Percentiles rank a stretch among this genome's conserved stretches.
These are phyloP conservation scores for Grantiella picta DNA, from an alignment of 2,113 vertebrate genomes.

Conservation along the genomic window DNA sequence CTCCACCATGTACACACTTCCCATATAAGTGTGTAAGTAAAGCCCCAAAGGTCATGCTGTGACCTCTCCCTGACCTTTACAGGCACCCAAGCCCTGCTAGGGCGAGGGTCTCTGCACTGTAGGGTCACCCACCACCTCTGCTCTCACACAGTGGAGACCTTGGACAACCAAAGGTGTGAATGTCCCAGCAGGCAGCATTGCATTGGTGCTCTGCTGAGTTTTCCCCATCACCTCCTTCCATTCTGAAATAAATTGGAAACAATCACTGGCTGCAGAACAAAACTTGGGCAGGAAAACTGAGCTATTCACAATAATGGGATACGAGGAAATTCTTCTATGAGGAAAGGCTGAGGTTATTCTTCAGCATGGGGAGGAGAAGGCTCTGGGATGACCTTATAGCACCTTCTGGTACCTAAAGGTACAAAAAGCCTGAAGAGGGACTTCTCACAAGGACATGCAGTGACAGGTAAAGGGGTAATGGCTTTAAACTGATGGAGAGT, in stretches of 20 bases:
- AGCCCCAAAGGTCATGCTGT: background rate
- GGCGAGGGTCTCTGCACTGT: background rate
- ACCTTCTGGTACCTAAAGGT: background rate
- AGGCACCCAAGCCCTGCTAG: background rate
- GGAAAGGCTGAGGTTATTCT: background rate
- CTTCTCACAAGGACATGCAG: background rate
- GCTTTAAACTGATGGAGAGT: background rate
- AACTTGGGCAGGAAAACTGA: background rate
- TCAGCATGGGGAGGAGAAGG: background rate
- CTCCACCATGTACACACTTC: background rate
- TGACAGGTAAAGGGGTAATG: background rate
- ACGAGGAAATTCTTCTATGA: background rate
- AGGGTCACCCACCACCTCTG: background rate
- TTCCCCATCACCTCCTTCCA: background rate
- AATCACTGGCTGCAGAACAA: background rate
- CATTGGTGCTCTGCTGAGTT: background rate
- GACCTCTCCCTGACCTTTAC: background rate
- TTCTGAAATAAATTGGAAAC: background rate
- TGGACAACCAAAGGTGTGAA: background rate
- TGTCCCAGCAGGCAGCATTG: accelerated
- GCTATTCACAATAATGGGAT: accelerated
- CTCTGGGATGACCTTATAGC: background rate
- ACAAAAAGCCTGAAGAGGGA: background rate
- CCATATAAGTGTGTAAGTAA: background rate
- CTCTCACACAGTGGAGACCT: background rate